Evolutionary conservation across 1,140 invertebrate species (phyloP), one percentile per base, ranked within the genome.

Genomic region (Leptinotarsa texana): DNA sequence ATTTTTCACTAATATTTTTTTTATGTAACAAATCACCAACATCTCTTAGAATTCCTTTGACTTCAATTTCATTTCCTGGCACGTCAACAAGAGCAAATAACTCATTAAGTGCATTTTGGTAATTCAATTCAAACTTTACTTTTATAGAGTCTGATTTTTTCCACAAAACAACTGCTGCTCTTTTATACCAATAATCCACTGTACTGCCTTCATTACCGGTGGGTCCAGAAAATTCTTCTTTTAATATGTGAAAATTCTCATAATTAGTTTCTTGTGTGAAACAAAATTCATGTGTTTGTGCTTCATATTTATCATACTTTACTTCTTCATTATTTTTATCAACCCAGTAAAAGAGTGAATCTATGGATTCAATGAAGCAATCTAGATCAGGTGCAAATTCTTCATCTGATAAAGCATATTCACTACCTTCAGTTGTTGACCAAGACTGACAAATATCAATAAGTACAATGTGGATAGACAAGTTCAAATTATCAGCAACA

Each of bases 91-190:
- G 51, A 57, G 51, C 15, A 57, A 17, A n/a, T 17, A 57, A n/a
- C 0, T 15, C n/a, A 57, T 57, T 57, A 15, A 57, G 17, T 57
- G 51, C 13, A 15, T 17, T 57, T n/a, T 57, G 13, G 51, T 57
- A n/a, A 57, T 57, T 57, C 51, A 57, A n/a, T 57, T 57, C 51
- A 57, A 57, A 57, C 51, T 57, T 15, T 17, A n/a, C 51, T 57
- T 57, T 57, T n/a, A 57, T 57, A 3, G 51, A 57, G 51, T 57
- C 51, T 17, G 51, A 57, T 57, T 57, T 15, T n/a, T 57, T 15
- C 51, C 51, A 57, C 13, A 57, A 5, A 57, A 57, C 51, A 57
- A 57, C n/a, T 17, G 51, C 51, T 17, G 51, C 51, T 17, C 51
- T 15, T 57, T 5, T 57, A 13, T 57, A 57, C 51, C 51, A 57